Base-by-base conservation (phyloP, 2,888 invertebrate species). In the Drosophila rellima region DNA sequence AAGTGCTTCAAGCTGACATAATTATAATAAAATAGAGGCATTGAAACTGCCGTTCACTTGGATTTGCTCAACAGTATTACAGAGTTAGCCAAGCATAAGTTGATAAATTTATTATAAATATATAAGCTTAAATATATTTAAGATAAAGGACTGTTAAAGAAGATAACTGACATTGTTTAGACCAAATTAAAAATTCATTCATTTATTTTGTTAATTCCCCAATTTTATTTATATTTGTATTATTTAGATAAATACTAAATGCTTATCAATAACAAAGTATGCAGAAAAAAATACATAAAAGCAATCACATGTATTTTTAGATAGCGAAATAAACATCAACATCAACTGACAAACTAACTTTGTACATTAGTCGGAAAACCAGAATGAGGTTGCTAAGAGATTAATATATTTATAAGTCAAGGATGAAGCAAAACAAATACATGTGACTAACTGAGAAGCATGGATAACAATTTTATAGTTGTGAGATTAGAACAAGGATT, bases 401-500 rank as follows among this genome's bases (percentile, higher is more conserved):
- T 57, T 33, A 23, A 54, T 15, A 54, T 31, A 45, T 47, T 55
- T 31, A 52, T 40, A 56, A 56, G 45, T 39, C 51, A 5, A 7
- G 26, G 31, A 56, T 56, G 20, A 62, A 50, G 13, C 20, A 35
- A 20, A n/a, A 37, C 47, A 70, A 55, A 55, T 47, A 18, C 20
- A 33, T 26, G 17, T 33, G 47, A 15, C 17, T 33, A n/a, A 39
- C 4, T 18, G 8, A 31, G 23, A 37, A 26, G 18, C 10, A 18
- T 18, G 23, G n/a, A 55, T 45, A 13, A 45, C 29, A 48, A 64
- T 71, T 64, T 52, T 37, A 61, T 64, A 57, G 37, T 57, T 64
- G 57, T 56, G 63, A 23, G 61, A 57, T 77, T 72, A 56, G 35
- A 44, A 45, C 59, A 45, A 17, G 23, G 26, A 42, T 45, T 39